These are phyloP conservation scores for Apis mellifera DNA, from an alignment of 1,140 invertebrate genomes.

Conservation along the genomic window DNA sequence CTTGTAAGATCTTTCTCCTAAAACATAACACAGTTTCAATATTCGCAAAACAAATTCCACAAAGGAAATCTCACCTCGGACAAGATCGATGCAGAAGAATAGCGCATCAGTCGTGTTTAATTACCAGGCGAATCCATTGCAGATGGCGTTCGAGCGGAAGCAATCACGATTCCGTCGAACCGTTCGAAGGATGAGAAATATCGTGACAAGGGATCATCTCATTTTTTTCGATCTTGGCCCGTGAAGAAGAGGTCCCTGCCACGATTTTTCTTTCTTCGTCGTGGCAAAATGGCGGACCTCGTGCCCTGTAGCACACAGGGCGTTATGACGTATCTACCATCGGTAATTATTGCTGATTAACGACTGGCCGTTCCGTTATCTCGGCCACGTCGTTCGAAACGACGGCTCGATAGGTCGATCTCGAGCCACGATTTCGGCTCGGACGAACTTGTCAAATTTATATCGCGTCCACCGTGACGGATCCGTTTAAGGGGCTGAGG, in stretches of 20 bases:
- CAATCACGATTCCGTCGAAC: conserved; percentile 51
- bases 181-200: conserved; percentile 56
- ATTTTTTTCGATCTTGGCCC: conserved; percentile 59
- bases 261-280: conserved; percentile 61
- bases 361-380: conserved; percentile 69
- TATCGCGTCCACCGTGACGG: conserved; percentile 22
- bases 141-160: conserved; percentile 49
- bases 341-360: conserved; percentile 78
- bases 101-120: conserved; percentile 36
- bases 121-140: conserved; percentile 27
- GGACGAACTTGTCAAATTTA: conserved; percentile 47
- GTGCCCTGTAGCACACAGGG: conserved; percentile 52
- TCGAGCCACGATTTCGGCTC: conserved; percentile 35
- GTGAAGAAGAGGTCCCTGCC: not conserved
- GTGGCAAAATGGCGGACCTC: conserved; percentile 51
- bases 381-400: conserved; percentile 54
- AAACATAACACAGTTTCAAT: too few relatives aligned
- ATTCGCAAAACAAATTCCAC: not conserved
- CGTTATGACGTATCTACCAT: conserved; percentile 71
- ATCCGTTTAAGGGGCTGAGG: not conserved
- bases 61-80: not conserved
- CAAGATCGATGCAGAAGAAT: conserved; percentile 10
- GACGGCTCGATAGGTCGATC: conserved; percentile 60
- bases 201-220: conserved; percentile 58
- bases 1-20: too few relatives aligned